Percentiles rank a stretch among this genome's conserved stretches.
Evolutionary conservation across 2,888 invertebrate species (phyloP).

Genomic region (Dolomedes plantarius): DNA sequence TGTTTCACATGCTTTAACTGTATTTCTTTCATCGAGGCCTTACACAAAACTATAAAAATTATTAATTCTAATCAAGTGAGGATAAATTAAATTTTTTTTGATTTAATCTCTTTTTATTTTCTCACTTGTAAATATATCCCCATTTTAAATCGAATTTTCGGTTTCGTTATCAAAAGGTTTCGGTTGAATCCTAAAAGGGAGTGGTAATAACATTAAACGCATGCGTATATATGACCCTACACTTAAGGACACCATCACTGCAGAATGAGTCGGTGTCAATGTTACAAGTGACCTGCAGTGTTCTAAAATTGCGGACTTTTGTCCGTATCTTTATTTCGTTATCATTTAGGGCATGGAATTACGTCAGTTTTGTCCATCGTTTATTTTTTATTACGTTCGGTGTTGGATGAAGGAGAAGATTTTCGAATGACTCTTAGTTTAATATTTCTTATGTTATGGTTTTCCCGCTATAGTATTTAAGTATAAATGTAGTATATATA

Average conservation of each 20-base stretch:
- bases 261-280: constrained; percentile 59
- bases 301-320: constrained; percentile 63
- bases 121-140: too few species aligned
- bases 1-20: too few species aligned
- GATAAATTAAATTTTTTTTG: too few species aligned
- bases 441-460: constrained; percentile 55
- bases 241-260: constrained; percentile 68
- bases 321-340: constrained; percentile 65
- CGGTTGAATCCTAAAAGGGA: too few species aligned
- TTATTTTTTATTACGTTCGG: constrained; percentile 69
- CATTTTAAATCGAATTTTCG: too few species aligned
- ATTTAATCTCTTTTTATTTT: too few species aligned
- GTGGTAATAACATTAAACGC: constrained; percentile 13
- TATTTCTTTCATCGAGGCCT: too few species aligned
- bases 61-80: too few species aligned
- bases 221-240: constrained; percentile 59
- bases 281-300: constrained; percentile 50
- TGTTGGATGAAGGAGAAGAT: constrained; percentile 59
- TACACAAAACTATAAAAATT: too few species aligned
- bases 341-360: constrained; percentile 63
- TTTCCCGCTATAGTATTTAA: constrained; percentile 44
- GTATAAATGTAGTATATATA: constrained; percentile 52
- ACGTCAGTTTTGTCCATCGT: constrained; percentile 61
- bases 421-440: constrained; percentile 62
- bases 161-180: too few species aligned